These are phyloP conservation scores for Cassiopea xamachana DNA, from an alignment of 30 jellyfish, hydroid and myxozoan species.

Conservation along the genomic window DNA sequence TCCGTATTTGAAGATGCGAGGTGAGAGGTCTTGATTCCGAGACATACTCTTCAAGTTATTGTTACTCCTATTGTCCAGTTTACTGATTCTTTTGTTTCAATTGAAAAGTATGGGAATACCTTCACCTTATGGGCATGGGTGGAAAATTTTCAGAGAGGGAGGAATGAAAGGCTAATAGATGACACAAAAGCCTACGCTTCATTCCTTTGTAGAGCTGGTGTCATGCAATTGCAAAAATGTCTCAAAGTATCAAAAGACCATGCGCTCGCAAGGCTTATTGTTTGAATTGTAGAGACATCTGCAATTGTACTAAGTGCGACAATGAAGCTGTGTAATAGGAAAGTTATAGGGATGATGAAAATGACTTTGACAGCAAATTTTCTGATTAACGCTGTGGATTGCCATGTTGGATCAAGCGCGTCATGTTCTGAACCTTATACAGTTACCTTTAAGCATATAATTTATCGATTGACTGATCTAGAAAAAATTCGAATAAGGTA, in stretches of 20 bases:
- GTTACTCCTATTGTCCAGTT: background rate
- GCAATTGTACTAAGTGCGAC: background rate
- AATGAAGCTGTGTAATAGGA: background rate
- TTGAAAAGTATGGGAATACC: background rate
- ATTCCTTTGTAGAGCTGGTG: background rate
- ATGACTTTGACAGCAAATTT: background rate
- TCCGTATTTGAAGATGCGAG: background rate
- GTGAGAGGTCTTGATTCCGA: background rate
- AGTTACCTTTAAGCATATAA: background rate
- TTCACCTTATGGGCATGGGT: background rate
- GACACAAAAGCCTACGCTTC: background rate
- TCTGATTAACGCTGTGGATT: background rate
- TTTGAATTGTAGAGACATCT: background rate
- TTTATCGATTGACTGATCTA: background rate
- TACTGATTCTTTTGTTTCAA: background rate
- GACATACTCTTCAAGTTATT: background rate
- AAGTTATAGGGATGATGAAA: background rate
- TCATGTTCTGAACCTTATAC: background rate
- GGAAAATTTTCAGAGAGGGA: background rate
- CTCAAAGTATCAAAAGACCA: background rate
- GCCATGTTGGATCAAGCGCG: background rate
- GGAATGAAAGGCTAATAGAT: background rate
- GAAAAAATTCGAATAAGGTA: background rate
- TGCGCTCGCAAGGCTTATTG: background rate
- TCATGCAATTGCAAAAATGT: background rate